These are phyloP conservation scores for Patiria pectinifera DNA, from an alignment of 53 echinoderm and acorn worm species.

Conservation along the genomic window DNA sequence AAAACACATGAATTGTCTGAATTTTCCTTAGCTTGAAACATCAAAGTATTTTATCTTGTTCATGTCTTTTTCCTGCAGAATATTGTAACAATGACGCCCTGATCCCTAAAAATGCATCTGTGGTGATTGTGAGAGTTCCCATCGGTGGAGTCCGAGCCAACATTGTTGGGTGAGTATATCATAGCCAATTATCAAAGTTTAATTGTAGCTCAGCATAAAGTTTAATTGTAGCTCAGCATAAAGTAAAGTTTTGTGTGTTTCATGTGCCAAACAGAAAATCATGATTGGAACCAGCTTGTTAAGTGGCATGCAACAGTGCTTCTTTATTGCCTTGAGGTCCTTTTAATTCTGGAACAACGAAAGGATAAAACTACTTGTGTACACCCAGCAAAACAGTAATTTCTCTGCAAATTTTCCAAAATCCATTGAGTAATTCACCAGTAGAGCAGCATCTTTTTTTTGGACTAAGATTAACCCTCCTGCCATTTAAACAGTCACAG, in stretches of 20 bases:
- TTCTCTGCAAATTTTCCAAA: too few species aligned
- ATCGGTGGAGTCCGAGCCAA: constrained; percentile 92
- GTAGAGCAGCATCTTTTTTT: not conserved
- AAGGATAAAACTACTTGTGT: too few species aligned
- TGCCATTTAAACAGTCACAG: too few species aligned
- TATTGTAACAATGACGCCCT: constrained; percentile 79
- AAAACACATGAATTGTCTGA: too few species aligned
- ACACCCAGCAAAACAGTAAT: too few species aligned
- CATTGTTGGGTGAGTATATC: constrained; percentile 85
- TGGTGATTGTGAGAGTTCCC: constrained; percentile 88
- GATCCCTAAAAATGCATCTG: constrained; percentile 98
- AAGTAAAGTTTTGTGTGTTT: too few species aligned
- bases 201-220: not conserved
- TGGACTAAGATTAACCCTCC: not conserved
- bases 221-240: not conserved
- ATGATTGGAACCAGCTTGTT: not conserved
- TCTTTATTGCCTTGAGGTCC: too few species aligned
- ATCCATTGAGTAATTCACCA: not conserved
- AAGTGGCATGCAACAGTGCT: too few species aligned
- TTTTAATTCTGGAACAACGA: too few species aligned
- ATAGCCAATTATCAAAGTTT: not conserved
- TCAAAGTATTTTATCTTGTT: not conserved
- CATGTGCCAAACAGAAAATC: not conserved
- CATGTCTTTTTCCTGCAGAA: constrained; percentile 57
- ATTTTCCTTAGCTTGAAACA: too few species aligned